Percentiles rank a stretch among this genome's conserved stretches.
Evolutionary conservation across 2,888 invertebrate genomes (phyloP).

Genomic region (Plagodis dolabraria): DNA sequence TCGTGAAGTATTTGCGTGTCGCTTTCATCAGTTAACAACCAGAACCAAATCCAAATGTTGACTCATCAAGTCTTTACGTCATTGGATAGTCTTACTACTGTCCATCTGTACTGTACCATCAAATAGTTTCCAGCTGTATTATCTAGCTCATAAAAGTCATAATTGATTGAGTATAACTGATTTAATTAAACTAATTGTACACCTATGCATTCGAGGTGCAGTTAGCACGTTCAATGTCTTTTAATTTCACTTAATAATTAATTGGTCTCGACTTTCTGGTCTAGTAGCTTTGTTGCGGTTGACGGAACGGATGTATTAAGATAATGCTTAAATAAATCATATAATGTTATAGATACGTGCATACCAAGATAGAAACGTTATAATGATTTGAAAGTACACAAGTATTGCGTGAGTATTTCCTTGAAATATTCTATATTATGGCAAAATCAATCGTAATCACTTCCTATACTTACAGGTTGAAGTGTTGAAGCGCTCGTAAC

Average conservation of each 20-base stretch:
- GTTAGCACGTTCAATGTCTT: constrained; percentile 29
- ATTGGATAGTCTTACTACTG: constrained; percentile 36
- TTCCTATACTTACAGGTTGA: background rate
- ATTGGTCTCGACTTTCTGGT: constrained; percentile 31
- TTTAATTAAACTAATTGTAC: constrained; percentile 48
- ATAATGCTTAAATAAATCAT: constrained; percentile 20
- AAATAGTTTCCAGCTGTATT: constrained; percentile 36
- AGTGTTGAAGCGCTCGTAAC: too few species aligned
- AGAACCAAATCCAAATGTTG: constrained; percentile 50
- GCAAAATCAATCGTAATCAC: constrained; percentile 1
- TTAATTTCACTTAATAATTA: constrained; percentile 34
- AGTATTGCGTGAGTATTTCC: constrained; percentile 2
- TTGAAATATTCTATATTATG: background rate
- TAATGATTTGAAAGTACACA: background rate
- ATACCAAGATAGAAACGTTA: constrained; percentile 1
- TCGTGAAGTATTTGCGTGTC: constrained; percentile 46
- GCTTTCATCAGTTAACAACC: constrained; percentile 59
- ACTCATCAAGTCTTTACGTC: constrained; percentile 49
- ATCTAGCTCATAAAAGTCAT: constrained; percentile 20
- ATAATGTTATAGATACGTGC: background rate
- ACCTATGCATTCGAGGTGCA: constrained; percentile 18
- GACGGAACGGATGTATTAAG: constrained; percentile 23
- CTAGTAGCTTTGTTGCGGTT: constrained; percentile 22
- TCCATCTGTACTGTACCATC: constrained; percentile 16
- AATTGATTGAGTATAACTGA: constrained; percentile 30